These are phyloP conservation scores for Carollia perspicillata DNA, from an alignment of 2,113 vertebrate genomes.

Conservation along the genomic window DNA sequence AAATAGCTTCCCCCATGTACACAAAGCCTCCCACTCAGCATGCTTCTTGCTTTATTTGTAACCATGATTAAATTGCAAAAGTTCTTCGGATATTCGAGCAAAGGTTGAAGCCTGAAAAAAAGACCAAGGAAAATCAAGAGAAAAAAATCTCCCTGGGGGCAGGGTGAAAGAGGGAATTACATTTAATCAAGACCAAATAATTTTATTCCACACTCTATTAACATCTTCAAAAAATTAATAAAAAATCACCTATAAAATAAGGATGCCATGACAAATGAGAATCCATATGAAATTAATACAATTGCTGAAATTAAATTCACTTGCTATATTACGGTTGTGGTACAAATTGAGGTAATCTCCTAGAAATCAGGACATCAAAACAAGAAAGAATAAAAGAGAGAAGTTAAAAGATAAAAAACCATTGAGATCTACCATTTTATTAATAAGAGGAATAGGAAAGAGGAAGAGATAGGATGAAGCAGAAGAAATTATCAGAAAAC, in stretches of 20 bases:
- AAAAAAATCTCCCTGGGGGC: background rate
- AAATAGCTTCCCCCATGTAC: background rate
- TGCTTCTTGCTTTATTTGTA: background rate
- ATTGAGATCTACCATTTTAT: background rate
- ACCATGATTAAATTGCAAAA: background rate
- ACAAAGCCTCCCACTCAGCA: background rate
- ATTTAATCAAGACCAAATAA: background rate
- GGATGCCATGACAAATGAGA: background rate
- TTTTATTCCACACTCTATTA: background rate
- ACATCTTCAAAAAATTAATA: background rate
- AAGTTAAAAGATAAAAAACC: background rate
- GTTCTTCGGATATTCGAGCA: background rate
- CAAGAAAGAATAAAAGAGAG: background rate
- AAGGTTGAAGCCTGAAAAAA: background rate
- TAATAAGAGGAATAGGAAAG: background rate
- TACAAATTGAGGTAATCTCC: background rate
- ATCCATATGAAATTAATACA: background rate
- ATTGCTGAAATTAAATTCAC: background rate
- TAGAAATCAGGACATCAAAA: background rate
- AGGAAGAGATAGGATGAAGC: background rate
- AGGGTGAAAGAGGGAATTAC: background rate
- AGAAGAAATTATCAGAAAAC: background rate
- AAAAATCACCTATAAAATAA: background rate
- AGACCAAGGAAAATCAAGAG: background rate
- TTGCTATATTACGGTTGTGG: background rate